Percentiles rank a stretch among this genome's conserved stretches.
Evolutionary conservation across 2,113 vertebrate genomes (phyloP).

Genomic region (Leiothrix lutea): DNA sequence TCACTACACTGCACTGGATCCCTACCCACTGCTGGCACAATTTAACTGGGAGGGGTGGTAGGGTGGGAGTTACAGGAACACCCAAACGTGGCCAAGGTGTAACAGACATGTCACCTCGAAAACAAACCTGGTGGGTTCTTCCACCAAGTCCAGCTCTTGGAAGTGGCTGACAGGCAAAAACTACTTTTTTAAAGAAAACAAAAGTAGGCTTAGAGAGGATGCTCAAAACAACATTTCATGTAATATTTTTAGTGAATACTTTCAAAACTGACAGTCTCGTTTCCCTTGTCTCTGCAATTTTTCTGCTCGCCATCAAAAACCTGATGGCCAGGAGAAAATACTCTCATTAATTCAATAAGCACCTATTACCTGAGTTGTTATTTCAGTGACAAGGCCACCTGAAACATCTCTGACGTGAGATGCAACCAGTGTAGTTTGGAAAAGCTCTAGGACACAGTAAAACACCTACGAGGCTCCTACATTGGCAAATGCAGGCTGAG

Average conservation of each 20-base stretch:
- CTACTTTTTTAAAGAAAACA: not conserved
- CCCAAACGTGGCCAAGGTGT: not conserved
- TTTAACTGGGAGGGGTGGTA: not conserved
- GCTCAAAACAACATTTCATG: not conserved
- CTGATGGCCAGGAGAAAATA: not conserved
- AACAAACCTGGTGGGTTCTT: not conserved
- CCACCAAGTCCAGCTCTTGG: not conserved
- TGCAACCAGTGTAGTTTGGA: not conserved
- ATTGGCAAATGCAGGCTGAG: not conserved
- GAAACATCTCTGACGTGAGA: not conserved
- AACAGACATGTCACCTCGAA: not conserved
- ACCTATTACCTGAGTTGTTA: not conserved
- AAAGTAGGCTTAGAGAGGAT: not conserved
- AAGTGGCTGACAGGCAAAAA: not conserved
- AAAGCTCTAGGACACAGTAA: not conserved
- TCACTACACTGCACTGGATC: not conserved
- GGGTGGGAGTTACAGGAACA: not conserved
- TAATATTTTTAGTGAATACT: not conserved
- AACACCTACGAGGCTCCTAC: not conserved
- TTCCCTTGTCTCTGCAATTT: not conserved
- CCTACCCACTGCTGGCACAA: not conserved
- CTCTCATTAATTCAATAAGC: not conserved
- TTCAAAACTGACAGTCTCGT: not conserved
- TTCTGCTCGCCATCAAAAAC: not conserved
- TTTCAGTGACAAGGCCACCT: not conserved